A percentile compares a stretch with the other conserved stretches of the same genome.
phyloP scores from a whole-genome alignment of 2,797 vertebrate species.

The Sebastes itinus region DNA sequence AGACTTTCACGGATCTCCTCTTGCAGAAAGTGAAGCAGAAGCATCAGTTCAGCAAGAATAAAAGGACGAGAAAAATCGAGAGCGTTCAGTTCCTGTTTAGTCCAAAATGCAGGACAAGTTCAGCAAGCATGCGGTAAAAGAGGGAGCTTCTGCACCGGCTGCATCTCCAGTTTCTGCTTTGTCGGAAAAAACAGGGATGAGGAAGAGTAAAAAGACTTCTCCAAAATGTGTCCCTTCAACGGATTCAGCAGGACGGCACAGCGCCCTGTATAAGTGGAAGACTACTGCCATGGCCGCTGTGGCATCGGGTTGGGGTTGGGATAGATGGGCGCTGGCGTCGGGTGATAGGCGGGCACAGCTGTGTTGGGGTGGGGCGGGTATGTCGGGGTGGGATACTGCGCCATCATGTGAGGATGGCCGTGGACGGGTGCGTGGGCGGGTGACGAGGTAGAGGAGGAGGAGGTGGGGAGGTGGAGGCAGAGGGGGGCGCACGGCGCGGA shows the following conservation, averaged over 20 bases:
- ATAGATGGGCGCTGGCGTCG: conserved; percentile 67
- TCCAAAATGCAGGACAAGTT: conserved; percentile 28
- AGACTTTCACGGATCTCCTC: neutral
- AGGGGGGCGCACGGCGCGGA: conserved; percentile 70
- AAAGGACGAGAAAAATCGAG: neutral
- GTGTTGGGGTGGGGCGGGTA: conserved; percentile 69
- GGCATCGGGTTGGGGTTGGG: conserved; percentile 70
- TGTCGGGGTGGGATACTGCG: conserved; percentile 69
- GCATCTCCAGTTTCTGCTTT: conserved; percentile 15
- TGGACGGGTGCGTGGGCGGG: conserved; percentile 43
- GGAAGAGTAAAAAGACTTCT: conserved; percentile 16
- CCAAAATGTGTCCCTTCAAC: neutral
- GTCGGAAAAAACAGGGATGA: neutral
- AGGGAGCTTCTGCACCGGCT: neutral
- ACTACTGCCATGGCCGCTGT: conserved; percentile 77
- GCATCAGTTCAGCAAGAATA: neutral
- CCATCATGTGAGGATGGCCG: conserved; percentile 55
- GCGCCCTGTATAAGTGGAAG: neutral
- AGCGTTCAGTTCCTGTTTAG: conserved; percentile 7
- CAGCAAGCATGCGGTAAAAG: conserved; percentile 44
- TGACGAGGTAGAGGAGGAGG: conserved; percentile 53
- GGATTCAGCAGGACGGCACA: neutral
- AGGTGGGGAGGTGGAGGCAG: conserved; percentile 69
- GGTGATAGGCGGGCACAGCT: conserved; percentile 55
- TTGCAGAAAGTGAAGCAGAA: neutral